Evolutionary conservation across 2,888 invertebrate genomes (phyloP).

Genomic region (Hypomecis punctinalis): DNA sequence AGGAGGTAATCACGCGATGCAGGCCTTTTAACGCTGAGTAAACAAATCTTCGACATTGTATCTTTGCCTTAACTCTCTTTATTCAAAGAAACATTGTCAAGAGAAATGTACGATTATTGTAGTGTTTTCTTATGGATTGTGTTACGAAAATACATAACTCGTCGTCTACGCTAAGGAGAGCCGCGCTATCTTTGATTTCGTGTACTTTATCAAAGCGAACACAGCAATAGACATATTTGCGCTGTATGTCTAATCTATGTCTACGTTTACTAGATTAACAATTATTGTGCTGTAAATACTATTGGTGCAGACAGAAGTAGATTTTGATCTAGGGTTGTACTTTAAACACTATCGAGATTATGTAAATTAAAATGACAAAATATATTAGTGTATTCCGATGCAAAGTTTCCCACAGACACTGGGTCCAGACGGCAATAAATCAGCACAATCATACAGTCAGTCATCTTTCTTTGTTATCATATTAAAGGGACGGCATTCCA

Average conservation of each 20-base stretch:
- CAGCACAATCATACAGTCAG: constrained; percentile 70
- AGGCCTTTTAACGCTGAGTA: constrained; percentile 72
- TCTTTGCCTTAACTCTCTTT: constrained; percentile 81
- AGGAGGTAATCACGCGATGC: constrained; percentile 73
- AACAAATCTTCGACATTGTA: constrained; percentile 84
- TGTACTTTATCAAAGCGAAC: constrained; percentile 79
- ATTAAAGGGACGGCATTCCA: constrained; percentile 80
- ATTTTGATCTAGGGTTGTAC: constrained; percentile 32
- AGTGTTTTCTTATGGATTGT: constrained; percentile 80
- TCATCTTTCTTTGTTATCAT: constrained; percentile 83
- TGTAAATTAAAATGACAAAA: constrained; percentile 21
- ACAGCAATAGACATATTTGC: constrained; percentile 74
- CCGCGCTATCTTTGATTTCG: constrained; percentile 75
- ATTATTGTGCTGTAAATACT: constrained; percentile 45
- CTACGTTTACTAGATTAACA: constrained; percentile 61
- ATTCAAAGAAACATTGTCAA: constrained; percentile 83
- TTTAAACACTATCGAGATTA: not conserved
- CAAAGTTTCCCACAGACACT: constrained; percentile 62
- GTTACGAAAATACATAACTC: constrained; percentile 80
- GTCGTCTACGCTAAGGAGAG: constrained; percentile 69
- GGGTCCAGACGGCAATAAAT: constrained; percentile 65
- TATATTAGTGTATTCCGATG: constrained; percentile 5
- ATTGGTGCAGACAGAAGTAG: constrained; percentile 42
- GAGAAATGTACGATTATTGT: constrained; percentile 83
- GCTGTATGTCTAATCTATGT: constrained; percentile 65